Evolutionary conservation across 2,113 vertebrate species (phyloP), one percentile per base, ranked within the genome.

Genomic region (Melanostigma gelatinosum): DNA sequence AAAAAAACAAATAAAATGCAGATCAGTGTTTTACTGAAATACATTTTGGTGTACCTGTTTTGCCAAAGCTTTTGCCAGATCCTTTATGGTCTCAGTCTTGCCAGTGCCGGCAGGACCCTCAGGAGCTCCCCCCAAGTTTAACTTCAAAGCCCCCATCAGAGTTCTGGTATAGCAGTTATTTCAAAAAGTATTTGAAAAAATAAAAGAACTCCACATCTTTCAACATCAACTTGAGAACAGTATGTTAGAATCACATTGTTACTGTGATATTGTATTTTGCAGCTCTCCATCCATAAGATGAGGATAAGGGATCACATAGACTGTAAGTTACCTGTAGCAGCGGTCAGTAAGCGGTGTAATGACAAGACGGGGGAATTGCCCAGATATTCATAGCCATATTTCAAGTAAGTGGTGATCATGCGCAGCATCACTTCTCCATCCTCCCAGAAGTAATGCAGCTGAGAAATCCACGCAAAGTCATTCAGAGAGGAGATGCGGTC

Each of bases 1-100:
- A 42, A 48, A 7, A 4, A 48, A 3, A 36, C 3, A 11, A 13
- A 55, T 15, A 8, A 64, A 72, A 20, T 72, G 15, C 18, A 38
- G 2, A 52, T 42, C 4, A 48, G 0, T 20, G 13, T 71, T 24
- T 64, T 27, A 65, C 34, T 69, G 7, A 16, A 50, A 20, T 8
- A 2, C 50, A 52, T n/a, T 68, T 38, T 57, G n/a, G 11, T 91
- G 0, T 61, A 97, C 97, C 96, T 99, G 98, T 77, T 98, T 98
- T 76, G 97, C 97, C 74, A 98, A 90, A 7, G 98, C 97, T 94
- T 98, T 99, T 64, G 97, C 97, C 66, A 99, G 90, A 91, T 99
- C 98, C 93, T 99, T 99, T 22, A 96, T 98, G 69, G 97, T 99
- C 93, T 99, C 98, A 32, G 98, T 99, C 94, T 98, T 99, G 75